These are phyloP conservation scores for Sceloporus tristichus DNA, from an alignment of 2,113 vertebrate genomes.

Conservation along the genomic window DNA sequence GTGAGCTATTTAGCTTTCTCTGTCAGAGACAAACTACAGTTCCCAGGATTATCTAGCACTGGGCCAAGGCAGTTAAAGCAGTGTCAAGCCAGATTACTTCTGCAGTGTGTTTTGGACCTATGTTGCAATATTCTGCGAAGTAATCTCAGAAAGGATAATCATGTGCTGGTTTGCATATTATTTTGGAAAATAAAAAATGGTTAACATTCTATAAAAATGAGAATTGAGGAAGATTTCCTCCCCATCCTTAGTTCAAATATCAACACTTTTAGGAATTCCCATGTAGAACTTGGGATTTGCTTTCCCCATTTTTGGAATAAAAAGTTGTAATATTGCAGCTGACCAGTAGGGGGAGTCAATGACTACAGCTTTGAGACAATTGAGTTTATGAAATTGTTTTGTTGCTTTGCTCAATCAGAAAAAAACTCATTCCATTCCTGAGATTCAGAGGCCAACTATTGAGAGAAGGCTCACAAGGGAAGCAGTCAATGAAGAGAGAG, in stretches of 20 bases:
- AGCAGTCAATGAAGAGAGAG: background rate
- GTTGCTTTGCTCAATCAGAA: background rate
- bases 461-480: background rate
- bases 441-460: fast-evolving
- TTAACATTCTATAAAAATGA: too few species aligned
- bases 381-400: background rate
- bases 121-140: too few species aligned
- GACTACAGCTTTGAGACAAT: constrained; percentile 59
- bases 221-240: too few species aligned
- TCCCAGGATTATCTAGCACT: too few species aligned
- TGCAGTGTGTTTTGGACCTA: too few species aligned
- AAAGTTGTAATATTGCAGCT: constrained; percentile 51
- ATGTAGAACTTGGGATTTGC: background rate
- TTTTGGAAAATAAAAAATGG: too few species aligned
- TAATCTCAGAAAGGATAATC: too few species aligned
- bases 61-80: too few species aligned
- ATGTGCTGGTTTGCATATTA: too few species aligned
- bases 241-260: background rate
- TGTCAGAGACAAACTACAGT: too few species aligned
- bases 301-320: background rate
- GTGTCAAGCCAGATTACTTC: too few species aligned
- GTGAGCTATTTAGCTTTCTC: too few species aligned
- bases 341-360: constrained; percentile 70
- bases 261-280: constrained; percentile 32
- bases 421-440: background rate